A percentile compares a stretch with the other conserved stretches of the same genome.
Evolutionary conservation across 2,797 vertebrate species (phyloP).

Genomic region (Champsocephalus gunnari): DNA sequence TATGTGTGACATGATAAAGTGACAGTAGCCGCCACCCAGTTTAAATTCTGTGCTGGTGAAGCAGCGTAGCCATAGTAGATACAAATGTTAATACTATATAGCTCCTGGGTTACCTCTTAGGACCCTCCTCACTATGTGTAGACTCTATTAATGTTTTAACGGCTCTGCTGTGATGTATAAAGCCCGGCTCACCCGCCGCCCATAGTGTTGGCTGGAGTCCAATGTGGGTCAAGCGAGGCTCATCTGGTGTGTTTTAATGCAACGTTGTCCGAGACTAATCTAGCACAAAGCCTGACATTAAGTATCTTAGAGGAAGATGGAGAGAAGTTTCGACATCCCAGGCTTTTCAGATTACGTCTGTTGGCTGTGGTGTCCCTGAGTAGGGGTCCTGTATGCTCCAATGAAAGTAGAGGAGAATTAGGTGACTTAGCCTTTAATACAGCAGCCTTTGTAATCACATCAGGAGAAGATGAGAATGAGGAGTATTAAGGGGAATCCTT

Average conservation of each 20-base stretch:
- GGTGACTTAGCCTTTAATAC: constrained; percentile 80
- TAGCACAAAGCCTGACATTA: constrained; percentile 78
- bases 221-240: constrained; percentile 84
- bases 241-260: constrained; percentile 77
- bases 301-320: constrained; percentile 82
- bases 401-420: constrained; percentile 76
- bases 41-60: constrained; percentile 60
- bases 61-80: constrained; percentile 67
- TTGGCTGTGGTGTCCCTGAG: constrained; percentile 56
- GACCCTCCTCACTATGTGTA: constrained; percentile 68
- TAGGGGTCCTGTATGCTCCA: constrained; percentile 66
- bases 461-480: constrained; percentile 62
- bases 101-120: constrained; percentile 74
- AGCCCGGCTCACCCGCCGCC: constrained; percentile 59
- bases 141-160: constrained; percentile 76
- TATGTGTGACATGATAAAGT: constrained; percentile 75
- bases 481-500: constrained; percentile 62
- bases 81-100: constrained; percentile 74
- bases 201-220: constrained; percentile 73
- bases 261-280: constrained; percentile 83
- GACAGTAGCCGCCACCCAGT: constrained; percentile 55
- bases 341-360: constrained; percentile 80
- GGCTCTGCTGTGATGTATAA: constrained; percentile 69
- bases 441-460: constrained; percentile 75
- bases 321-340: constrained; percentile 75